phyloP scores from a whole-genome alignment of 2,797 vertebrate species.

The Sebastes iracundus region DNA sequence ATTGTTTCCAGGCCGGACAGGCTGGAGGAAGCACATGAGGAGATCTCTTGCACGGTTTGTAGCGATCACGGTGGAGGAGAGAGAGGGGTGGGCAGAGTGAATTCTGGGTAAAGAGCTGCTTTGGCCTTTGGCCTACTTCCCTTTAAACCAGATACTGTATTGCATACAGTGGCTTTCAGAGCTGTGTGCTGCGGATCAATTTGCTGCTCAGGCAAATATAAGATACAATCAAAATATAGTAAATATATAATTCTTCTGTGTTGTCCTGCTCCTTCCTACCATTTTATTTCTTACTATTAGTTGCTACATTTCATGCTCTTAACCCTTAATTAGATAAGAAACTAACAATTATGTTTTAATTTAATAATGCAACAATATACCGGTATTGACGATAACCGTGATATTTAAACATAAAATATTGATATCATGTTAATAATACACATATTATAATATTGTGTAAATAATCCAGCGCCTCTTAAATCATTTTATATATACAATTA shows the following conservation, averaged over 20 bases:
- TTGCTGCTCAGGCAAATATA: neutral
- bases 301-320: neutral
- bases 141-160: neutral
- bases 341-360: neutral
- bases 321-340: neutral
- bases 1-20: constrained; percentile 43
- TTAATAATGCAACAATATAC: neutral
- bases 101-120: neutral
- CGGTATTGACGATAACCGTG: too few species aligned
- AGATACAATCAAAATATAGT: neutral
- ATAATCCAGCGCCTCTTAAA: too few species aligned
- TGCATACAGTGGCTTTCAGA: neutral
- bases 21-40: neutral
- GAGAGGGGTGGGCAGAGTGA: neutral
- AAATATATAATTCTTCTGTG: neutral
- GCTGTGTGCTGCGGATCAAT: neutral
- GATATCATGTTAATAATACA: too few species aligned
- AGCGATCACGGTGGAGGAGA: neutral
- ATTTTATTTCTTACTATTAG: neutral
- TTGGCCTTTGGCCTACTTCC: constrained; percentile 46
- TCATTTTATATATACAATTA: too few species aligned
- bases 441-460: too few species aligned
- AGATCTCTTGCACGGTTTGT: constrained; percentile 16
- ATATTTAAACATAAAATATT: too few species aligned
- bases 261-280: neutral